A percentile compares a stretch with the other conserved stretches of the same genome.
phyloP scores from a whole-genome alignment of 2,888 invertebrate species.

The Cataglyphis altisquamis region DNA sequence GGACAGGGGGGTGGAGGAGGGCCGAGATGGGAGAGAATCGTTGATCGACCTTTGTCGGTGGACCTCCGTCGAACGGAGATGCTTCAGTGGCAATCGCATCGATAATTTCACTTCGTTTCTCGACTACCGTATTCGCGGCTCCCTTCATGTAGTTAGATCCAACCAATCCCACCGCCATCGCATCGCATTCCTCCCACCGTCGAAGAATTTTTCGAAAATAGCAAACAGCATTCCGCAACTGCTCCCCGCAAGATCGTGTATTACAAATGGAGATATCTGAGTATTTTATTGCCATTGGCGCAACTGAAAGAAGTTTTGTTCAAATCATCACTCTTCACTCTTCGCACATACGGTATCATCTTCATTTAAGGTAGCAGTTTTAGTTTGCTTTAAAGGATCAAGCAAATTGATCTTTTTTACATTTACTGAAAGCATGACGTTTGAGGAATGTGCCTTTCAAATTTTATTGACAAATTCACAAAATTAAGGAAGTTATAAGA shows the following conservation, averaged over 20 bases:
- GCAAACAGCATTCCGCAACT: conserved; percentile 46
- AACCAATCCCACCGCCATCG: conserved; percentile 62
- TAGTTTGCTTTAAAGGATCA: too few relatives aligned
- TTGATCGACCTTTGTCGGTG: conserved; percentile 82
- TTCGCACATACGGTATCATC: not conserved
- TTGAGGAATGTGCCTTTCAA: too few relatives aligned
- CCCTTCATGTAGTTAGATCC: conserved; percentile 53
- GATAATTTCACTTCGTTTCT: conserved; percentile 81
- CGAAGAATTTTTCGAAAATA: conserved; percentile 60
- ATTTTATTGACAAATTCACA: too few relatives aligned
- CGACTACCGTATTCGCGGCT: conserved; percentile 69
- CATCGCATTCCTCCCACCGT: conserved; percentile 52
- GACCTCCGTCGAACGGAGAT: conserved; percentile 71
- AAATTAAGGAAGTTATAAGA: too few relatives aligned
- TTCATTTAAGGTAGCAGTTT: not conserved
- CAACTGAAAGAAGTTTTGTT: not conserved
- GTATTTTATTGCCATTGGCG: not conserved
- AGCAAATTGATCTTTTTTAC: too few relatives aligned
- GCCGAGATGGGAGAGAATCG: conserved; percentile 74
- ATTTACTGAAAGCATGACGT: too few relatives aligned
- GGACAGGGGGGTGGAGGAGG: conserved; percentile 59
- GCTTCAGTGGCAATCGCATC: conserved; percentile 84
- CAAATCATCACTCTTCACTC: not conserved
- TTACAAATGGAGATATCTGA: not conserved
- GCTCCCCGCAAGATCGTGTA: not conserved